Conservation (phyloP, 2,888 invertebrate species). For the Emmelina monodactyla region DNA sequence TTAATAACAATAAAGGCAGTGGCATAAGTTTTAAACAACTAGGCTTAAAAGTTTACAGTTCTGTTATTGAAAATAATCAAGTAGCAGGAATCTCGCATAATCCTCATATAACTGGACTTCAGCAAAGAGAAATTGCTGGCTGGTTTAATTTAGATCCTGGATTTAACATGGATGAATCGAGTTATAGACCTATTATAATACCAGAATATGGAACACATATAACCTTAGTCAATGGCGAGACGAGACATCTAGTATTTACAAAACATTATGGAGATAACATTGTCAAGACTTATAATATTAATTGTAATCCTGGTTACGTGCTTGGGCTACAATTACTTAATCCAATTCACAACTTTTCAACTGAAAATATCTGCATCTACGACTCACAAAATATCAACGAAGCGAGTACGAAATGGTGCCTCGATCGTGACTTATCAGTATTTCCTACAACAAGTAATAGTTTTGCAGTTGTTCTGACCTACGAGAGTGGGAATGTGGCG, state of each 20-base stretch:
- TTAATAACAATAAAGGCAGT: slow-evolving; percentile 83
- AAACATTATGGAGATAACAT: slow-evolving; percentile 67
- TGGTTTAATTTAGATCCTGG: slow-evolving; percentile 84
- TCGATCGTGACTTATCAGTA: slow-evolving; percentile 83
- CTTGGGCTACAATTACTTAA: slow-evolving; percentile 90
- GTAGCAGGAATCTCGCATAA: slow-evolving; percentile 92
- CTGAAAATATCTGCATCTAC: slow-evolving; percentile 81
- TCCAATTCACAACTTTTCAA: slow-evolving; percentile 87
- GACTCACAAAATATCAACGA: slow-evolving; percentile 76
- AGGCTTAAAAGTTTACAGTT: slow-evolving; percentile 80
- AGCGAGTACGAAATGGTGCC: slow-evolving; percentile 75
- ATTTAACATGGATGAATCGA: slow-evolving; percentile 70
- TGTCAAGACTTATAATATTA: slow-evolving; percentile 66
- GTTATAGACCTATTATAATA: slow-evolving; percentile 76
- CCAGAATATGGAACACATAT: slow-evolving; percentile 71
- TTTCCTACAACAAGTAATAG: slow-evolving; percentile 91
- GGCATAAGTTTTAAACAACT: slow-evolving; percentile 91
- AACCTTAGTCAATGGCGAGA: slow-evolving; percentile 74
- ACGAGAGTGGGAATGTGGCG: slow-evolving; percentile 79
- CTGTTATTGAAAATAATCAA: slow-evolving; percentile 82
- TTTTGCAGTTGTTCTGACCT: slow-evolving; percentile 80
- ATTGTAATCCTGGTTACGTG: slow-evolving; percentile 83
- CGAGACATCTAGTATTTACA: slow-evolving; percentile 82
- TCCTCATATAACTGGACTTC: slow-evolving; percentile 81
- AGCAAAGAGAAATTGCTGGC: slow-evolving; percentile 91